phyloP scores from a whole-genome alignment of 2,888 invertebrate genomes.

The Gibbula magus region DNA sequence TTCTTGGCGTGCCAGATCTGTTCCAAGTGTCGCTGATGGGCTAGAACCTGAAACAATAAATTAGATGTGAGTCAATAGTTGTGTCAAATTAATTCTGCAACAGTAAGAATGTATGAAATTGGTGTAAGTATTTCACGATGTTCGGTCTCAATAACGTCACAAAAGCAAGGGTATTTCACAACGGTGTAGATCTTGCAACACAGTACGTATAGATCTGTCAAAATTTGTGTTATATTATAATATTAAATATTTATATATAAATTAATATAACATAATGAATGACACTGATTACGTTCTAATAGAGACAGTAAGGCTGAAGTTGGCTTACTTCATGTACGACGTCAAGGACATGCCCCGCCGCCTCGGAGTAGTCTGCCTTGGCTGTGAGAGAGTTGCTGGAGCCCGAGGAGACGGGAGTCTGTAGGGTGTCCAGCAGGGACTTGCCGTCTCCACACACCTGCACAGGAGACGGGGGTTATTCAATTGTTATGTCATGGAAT shows the following conservation, averaged over 20 bases:
- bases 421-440: constrained; percentile 75
- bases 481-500: too few species aligned
- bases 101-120: too few species aligned
- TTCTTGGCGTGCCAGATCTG: constrained; percentile 96
- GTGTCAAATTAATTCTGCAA: too few species aligned
- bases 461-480: constrained; percentile 27
- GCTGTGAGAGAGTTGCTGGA: constrained; percentile 74
- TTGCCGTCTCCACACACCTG: constrained; percentile 77
- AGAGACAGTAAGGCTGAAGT: not conserved
- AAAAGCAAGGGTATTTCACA: too few species aligned
- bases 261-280: too few species aligned
- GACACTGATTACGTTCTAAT: not conserved
- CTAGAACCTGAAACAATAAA: constrained; percentile 81
- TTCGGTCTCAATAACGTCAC: too few species aligned
- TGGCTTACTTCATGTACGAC: constrained; percentile 88
- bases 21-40: constrained; percentile 94
- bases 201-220: too few species aligned
- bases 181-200: too few species aligned
- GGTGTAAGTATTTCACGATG: too few species aligned
- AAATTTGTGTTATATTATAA: too few species aligned
- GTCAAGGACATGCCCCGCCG: constrained; percentile 95
- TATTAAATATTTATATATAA: too few species aligned
- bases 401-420: constrained; percentile 75
- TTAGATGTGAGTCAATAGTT: too few species aligned
- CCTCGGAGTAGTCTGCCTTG: constrained; percentile 91